Percentiles rank a stretch among this genome's conserved stretches.
Evolutionary conservation across 2,888 invertebrate genomes (phyloP).

Genomic region (Mesopsocus fuscifrons): DNA sequence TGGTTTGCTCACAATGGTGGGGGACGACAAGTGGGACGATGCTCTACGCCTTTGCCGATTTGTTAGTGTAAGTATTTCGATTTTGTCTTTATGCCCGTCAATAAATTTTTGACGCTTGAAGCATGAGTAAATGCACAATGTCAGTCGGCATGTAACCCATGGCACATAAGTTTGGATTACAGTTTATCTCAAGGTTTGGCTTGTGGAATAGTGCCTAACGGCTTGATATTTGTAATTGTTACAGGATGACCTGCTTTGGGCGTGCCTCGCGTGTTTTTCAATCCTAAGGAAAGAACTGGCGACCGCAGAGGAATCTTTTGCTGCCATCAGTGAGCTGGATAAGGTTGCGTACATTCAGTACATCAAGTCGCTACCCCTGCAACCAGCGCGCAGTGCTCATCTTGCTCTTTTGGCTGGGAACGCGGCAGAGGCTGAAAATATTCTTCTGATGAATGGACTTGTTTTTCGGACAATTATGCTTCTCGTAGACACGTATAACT

Average conservation of each 20-base stretch:
- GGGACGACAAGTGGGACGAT: slow-evolving; percentile 63
- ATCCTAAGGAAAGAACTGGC: slow-evolving; percentile 68
- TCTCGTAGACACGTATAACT: slow-evolving; percentile 49
- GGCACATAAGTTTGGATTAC: slow-evolving; percentile 15
- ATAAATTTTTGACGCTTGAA: slow-evolving; percentile 18
- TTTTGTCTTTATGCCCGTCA: slow-evolving; percentile 9
- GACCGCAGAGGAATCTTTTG: slow-evolving; percentile 89
- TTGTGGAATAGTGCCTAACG: too few relatives aligned
- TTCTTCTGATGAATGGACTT: slow-evolving; percentile 45
- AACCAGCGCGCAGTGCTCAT: slow-evolving; percentile 41
- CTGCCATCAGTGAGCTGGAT: slow-evolving; percentile 68
- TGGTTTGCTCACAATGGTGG: slow-evolving; percentile 45
- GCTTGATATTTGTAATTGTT: slow-evolving; percentile 6
- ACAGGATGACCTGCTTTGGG: slow-evolving; percentile 48
- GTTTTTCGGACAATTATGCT: slow-evolving; percentile 49
- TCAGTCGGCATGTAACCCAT: too few relatives aligned
- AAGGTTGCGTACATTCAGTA: slow-evolving; percentile 73
- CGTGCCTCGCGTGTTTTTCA: slow-evolving; percentile 80
- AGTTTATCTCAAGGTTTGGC: too few relatives aligned
- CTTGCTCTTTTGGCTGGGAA: slow-evolving; percentile 48
- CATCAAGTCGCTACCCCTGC: slow-evolving; percentile 41
- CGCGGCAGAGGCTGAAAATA: slow-evolving; percentile 46
- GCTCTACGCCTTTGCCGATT: slow-evolving; percentile 61
- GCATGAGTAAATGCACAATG: slow-evolving; percentile 25
- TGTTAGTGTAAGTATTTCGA: slow-evolving; percentile 30